Conservation (phyloP, 2,888 invertebrate species). For the Rotaria socialis region DNA sequence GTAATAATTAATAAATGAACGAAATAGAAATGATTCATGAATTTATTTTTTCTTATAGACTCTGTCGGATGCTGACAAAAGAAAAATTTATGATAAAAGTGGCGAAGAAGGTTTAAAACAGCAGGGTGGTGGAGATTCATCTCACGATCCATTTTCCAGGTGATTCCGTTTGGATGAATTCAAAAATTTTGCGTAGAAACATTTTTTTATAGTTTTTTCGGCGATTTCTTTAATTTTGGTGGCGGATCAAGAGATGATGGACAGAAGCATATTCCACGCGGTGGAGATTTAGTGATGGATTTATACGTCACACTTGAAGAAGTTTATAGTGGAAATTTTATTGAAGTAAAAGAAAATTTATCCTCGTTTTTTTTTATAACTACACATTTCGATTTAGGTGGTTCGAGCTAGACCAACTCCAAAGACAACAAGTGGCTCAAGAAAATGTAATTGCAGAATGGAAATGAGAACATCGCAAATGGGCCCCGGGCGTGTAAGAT, state of each 20-base stretch:
- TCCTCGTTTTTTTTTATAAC: no score
- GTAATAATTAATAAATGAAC: conserved; percentile 62
- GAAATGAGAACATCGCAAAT: conserved; percentile 95
- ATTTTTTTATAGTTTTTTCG: conserved; percentile 71
- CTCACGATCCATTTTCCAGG: conserved; percentile 44
- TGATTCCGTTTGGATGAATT: background rate
- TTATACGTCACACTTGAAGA: conserved; percentile 88
- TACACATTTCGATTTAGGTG: conserved; percentile 60
- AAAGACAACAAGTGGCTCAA: conserved; percentile 83
- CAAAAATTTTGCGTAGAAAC: background rate
- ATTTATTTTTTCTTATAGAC: background rate
- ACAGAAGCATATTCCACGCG: conserved; percentile 68
- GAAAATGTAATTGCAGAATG: conserved; percentile 95
- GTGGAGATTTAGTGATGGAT: conserved; percentile 86
- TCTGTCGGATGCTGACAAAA: conserved; percentile 73
- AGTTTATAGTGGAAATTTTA: conserved; percentile 89
- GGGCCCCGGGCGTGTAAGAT: conserved; percentile 73
- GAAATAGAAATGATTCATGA: background rate
- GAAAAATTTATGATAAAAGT: conserved; percentile 86
- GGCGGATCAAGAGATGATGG: conserved; percentile 59
- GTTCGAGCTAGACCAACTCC: conserved; percentile 93
- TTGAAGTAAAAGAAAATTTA: conserved; percentile 66
- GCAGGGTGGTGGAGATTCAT: conserved; percentile 64
- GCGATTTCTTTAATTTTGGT: conserved; percentile 72
- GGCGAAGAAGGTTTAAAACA: conserved; percentile 95